phyloP scores from a whole-genome alignment of 2,888 invertebrate species.

The Nomada fucata region DNA sequence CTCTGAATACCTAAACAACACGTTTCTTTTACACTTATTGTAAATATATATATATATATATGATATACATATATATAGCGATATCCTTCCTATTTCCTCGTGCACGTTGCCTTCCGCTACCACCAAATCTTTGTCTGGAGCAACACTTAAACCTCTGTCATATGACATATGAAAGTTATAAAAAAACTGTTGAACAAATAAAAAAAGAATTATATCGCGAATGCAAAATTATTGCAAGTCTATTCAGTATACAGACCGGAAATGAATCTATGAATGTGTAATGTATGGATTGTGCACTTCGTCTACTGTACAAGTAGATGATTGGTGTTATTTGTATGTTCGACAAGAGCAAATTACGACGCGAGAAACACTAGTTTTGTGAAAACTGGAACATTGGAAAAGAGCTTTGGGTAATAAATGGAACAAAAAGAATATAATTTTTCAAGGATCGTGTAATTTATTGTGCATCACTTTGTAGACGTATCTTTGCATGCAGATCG shows the following conservation, averaged over 20 bases:
- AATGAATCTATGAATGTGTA: constrained; percentile 33
- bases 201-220: constrained; percentile 39
- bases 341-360: constrained; percentile 27
- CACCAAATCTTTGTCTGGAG: constrained; percentile 60
- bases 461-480: constrained; percentile 42
- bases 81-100: constrained; percentile 69
- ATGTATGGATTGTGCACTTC: constrained; percentile 24
- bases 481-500: background rate
- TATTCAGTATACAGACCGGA: constrained; percentile 40
- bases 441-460: constrained; percentile 68
- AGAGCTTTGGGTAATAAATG: constrained; percentile 80
- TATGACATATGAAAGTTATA: constrained; percentile 57
- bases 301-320: constrained; percentile 18
- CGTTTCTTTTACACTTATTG: constrained; percentile 62
- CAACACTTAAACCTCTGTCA: constrained; percentile 59
- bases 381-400: constrained; percentile 66
- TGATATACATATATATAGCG: constrained; percentile 36
- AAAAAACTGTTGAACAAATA: constrained; percentile 32
- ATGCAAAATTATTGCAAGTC: constrained; percentile 32
- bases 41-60: constrained; percentile 63
- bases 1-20: constrained; percentile 55
- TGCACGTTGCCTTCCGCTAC: constrained; percentile 77
- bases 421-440: constrained; percentile 76
- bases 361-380: constrained; percentile 51
- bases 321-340: constrained; percentile 51